These are phyloP conservation scores for Callaeas wilsoni DNA, from an alignment of 2,113 vertebrate species.

Conservation along the genomic window DNA sequence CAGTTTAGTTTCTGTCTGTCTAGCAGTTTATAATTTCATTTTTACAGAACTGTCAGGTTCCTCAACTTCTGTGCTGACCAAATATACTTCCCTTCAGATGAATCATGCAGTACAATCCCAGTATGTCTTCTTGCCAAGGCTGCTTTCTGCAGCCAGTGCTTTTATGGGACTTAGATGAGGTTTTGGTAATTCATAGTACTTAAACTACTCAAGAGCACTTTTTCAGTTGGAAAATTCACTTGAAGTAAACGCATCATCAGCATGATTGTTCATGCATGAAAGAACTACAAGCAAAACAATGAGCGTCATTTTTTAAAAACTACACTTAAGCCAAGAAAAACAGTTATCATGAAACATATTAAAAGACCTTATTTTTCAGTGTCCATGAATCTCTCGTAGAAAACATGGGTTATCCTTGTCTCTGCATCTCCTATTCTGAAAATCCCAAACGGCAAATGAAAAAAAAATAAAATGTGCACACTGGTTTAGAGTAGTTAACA, in stretches of 20 bases:
- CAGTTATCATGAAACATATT: conserved; percentile 76
- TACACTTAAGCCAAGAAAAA: conserved; percentile 81
- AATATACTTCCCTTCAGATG: conserved; percentile 71
- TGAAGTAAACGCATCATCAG: conserved; percentile 81
- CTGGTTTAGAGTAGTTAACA: conserved; percentile 54
- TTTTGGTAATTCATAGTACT: conserved; percentile 78
- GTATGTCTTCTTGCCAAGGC: conserved; percentile 66
- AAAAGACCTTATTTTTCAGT: conserved; percentile 76
- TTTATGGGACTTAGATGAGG: conserved; percentile 77
- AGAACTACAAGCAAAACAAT: conserved; percentile 82
- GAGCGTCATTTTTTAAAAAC: conserved; percentile 80
- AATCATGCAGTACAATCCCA: conserved; percentile 66
- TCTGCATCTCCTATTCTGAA: conserved; percentile 35
- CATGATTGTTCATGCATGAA: conserved; percentile 78
- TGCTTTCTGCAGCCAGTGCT: conserved; percentile 67
- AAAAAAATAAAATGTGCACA: conserved; percentile 40
- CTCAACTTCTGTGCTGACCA: conserved; percentile 63
- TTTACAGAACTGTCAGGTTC: conserved; percentile 49
- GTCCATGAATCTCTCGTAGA: conserved; percentile 59
- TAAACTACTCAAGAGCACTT: conserved; percentile 75
- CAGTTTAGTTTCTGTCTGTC: conserved; percentile 25
- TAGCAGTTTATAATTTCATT: conserved; percentile 42
- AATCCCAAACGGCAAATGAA: conserved; percentile 59
- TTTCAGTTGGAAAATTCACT: conserved; percentile 81
- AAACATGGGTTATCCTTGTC: conserved; percentile 66